A percentile compares a stretch with the other conserved stretches of the same genome.
These are phyloP conservation scores for Sarcophaga caerulescens DNA, from an alignment of 2,888 invertebrate species.

Conservation along the genomic window DNA sequence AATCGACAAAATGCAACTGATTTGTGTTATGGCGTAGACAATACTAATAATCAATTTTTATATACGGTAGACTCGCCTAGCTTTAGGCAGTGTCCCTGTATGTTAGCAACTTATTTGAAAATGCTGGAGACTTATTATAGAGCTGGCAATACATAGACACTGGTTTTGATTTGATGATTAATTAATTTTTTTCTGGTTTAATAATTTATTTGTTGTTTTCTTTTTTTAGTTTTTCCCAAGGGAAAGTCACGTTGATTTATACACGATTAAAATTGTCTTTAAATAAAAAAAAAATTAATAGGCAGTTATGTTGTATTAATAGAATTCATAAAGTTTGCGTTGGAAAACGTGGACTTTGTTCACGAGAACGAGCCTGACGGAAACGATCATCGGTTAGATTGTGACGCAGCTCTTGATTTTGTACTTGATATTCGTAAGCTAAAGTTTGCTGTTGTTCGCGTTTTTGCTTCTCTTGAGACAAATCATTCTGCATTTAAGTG, in stretches of 20 bases:
- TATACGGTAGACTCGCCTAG: conserved; percentile 47
- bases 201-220: conserved; percentile 49
- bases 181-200: background rate
- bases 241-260: conserved; percentile 11
- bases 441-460: conserved; percentile 75
- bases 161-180: background rate
- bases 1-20: background rate
- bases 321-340: conserved; percentile 64
- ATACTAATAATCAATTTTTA: background rate
- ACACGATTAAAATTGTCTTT: background rate
- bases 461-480: conserved; percentile 75
- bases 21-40: too few species aligned
- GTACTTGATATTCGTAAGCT: conserved; percentile 77
- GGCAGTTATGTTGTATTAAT: background rate
- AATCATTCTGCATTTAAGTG: conserved; percentile 71
- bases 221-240: conserved; percentile 3
- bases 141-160: background rate
- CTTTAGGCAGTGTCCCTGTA: conserved; percentile 73
- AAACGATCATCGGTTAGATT: conserved; percentile 79
- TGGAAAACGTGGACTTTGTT: conserved; percentile 71
- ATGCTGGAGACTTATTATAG: conserved; percentile 58
- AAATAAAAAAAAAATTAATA: background rate
- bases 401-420: conserved; percentile 78
- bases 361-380: conserved; percentile 76
- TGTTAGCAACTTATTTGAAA: conserved; percentile 71